These are phyloP conservation scores for Ivindomyrus marchei DNA, from an alignment of 2,113 vertebrate genomes.

Conservation along the genomic window DNA sequence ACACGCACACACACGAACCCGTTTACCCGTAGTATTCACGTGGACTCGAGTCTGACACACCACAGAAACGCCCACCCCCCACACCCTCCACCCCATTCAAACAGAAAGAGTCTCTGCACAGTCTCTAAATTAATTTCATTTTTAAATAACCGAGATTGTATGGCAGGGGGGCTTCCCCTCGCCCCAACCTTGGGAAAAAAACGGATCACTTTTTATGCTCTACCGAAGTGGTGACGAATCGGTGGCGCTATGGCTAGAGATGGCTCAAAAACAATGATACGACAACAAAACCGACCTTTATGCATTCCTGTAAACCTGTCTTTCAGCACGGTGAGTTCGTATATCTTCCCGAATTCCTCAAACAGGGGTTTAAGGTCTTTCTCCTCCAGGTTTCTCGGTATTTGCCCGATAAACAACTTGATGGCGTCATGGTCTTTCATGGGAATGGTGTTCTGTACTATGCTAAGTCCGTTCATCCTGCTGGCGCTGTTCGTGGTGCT, in stretches of 20 bases:
- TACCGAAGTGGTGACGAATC: not conserved
- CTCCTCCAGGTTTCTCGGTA: constrained; percentile 92
- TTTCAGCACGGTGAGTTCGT: constrained; percentile 98
- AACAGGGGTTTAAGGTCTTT: constrained; percentile 95
- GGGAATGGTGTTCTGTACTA: constrained; percentile 79
- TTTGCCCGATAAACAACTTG: constrained; percentile 98
- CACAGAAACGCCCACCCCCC: constrained; percentile 5
- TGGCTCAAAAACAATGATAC: constrained; percentile 7
- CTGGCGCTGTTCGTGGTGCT: constrained; percentile 81
- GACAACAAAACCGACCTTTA: constrained; percentile 77
- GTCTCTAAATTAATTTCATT: constrained; percentile 11
- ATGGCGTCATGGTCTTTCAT: constrained; percentile 99
- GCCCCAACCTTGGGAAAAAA: constrained; percentile 1
- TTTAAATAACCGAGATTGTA: not conserved
- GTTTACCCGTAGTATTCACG: constrained; percentile 4
- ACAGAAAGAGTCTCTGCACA: not conserved
- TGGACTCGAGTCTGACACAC: constrained; percentile 4
- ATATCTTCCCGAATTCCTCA: constrained; percentile 98
- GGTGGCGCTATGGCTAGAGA: not conserved
- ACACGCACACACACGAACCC: not conserved
- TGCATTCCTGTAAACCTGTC: constrained; percentile 97
- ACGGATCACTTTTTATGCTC: constrained; percentile 8
- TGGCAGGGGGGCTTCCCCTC: not conserved
- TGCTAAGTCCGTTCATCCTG: constrained; percentile 82
- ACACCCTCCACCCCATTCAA: not conserved